A percentile compares a stretch with the other conserved stretches of the same genome.
Evolutionary conservation across 2,797 vertebrate genomes (phyloP).

Genomic region (Botia almorhae): DNA sequence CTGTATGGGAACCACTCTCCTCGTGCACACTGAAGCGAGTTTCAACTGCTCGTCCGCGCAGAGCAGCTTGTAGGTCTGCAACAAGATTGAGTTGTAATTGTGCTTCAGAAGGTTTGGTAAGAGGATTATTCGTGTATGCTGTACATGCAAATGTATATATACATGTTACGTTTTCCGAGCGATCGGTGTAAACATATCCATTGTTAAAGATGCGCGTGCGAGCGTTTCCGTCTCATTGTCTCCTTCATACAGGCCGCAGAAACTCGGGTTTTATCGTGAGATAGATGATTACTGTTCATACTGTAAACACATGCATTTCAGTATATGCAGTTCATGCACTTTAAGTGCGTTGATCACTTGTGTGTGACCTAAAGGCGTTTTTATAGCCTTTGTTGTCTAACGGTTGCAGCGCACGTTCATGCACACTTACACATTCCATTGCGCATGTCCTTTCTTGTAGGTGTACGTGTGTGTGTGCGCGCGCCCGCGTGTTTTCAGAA

Average conservation of each 20-base stretch:
- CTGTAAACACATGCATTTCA: slow-evolving; percentile 20
- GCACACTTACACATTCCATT: neutral
- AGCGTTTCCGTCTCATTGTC: slow-evolving; percentile 17
- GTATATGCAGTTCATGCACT: neutral
- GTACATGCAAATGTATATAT: neutral
- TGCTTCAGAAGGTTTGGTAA: slow-evolving; percentile 15
- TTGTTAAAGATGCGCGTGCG: neutral
- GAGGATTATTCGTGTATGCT: neutral
- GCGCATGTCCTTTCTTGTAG: slow-evolving; percentile 55
- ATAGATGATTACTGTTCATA: neutral
- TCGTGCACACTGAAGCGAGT: neutral
- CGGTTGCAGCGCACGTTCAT: neutral
- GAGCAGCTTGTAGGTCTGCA: neutral
- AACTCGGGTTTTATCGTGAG: neutral
- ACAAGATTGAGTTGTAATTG: neutral
- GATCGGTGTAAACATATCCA: neutral
- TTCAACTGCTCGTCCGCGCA: neutral
- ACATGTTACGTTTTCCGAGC: too few species aligned
- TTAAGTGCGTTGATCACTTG: neutral
- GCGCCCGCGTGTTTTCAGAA: too few species aligned
- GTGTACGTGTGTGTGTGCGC: slow-evolving; percentile 62
- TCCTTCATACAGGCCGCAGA: slow-evolving; percentile 41
- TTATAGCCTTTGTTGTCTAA: slow-evolving; percentile 8
- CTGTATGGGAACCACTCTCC: slow-evolving; percentile 16
- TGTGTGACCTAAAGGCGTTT: neutral